Evolutionary conservation across 2,113 vertebrate species (phyloP), one percentile per base, ranked within the genome.

Genomic region (Leucoraja erinaceus): DNA sequence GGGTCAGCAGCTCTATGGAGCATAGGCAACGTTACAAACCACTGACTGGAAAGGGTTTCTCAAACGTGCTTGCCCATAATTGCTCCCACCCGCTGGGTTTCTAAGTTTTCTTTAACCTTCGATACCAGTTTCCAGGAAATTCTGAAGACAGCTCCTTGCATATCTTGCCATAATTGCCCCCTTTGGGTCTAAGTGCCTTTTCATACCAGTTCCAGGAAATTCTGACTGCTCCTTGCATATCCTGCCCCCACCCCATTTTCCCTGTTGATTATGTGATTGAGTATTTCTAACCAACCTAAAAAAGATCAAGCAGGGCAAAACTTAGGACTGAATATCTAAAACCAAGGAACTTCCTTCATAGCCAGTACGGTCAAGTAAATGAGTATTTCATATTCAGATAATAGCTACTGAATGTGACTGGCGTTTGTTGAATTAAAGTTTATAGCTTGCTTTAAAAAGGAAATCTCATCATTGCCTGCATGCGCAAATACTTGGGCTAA

Each of bases 191-290:
- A 72, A 91, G 90, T 54, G 33, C 33, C 11, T 4, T 25, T 33
- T 91, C 88, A 70, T 72, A 66, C 47, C 33, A 72, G 10, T 91
- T 68, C 33, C 90, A 91, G 68, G 90, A 91, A 91, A 91, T 91
- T 22, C 54, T 20, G 20, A 74, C 38, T 38, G 68, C 11, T 74
- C 68, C 68, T 8, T 4, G 9, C 14, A 38, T 11, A 22, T 47
- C 38, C 70, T 12, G 63, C 5, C 56, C 59, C 61, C n/a, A 14
- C n/a, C 75, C 14, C 83, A n/a, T 63, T n/a, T 88, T 88, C 61
- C 61, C 20, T 25, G 77, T 68, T 68, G 5, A 68, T 47, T 68
- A 78, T 38, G 59, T n/a, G 83, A 11, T 22, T 12, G 47, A 61
- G 56, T 8, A 88, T 88, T 66, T 66, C 84, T 61, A n/a, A 66